Conservation (phyloP, 2,113 vertebrate genomes). For the Electrona antarctica region DNA sequence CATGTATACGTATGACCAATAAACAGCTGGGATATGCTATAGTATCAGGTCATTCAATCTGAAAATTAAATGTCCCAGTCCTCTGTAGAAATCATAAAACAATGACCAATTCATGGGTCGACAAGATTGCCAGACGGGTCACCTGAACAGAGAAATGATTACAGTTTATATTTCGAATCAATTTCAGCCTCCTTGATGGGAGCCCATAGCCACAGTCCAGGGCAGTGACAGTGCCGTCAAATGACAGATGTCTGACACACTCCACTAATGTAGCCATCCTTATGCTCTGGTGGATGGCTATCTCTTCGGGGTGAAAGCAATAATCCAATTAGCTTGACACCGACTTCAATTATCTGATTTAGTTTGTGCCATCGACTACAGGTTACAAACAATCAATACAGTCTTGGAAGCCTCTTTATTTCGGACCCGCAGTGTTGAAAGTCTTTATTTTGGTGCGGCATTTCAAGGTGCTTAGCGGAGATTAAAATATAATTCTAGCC, state of each 20-base stretch:
- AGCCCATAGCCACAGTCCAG: slow-evolving; percentile 7
- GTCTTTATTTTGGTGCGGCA: slow-evolving; percentile 23
- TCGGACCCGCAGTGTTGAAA: slow-evolving; percentile 48
- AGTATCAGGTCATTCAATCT: not conserved
- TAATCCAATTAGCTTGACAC: slow-evolving; percentile 84
- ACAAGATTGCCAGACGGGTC: slow-evolving; percentile 27
- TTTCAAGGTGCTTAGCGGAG: slow-evolving; percentile 22
- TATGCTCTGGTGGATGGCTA: slow-evolving; percentile 46
- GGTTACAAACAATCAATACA: slow-evolving; percentile 76
- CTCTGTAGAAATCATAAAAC: slow-evolving; percentile 23
- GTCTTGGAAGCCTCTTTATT: slow-evolving; percentile 70
- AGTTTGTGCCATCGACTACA: slow-evolving; percentile 78
- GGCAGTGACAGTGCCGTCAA: slow-evolving; percentile 25
- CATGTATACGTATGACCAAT: not conserved
- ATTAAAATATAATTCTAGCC: slow-evolving; percentile 5
- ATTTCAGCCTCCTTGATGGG: slow-evolving; percentile 44
- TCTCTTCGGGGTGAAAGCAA: slow-evolving; percentile 78
- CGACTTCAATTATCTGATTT: slow-evolving; percentile 85
- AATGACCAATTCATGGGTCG: not conserved
- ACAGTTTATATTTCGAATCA: slow-evolving; percentile 47
- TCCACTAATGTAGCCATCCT: slow-evolving; percentile 64
- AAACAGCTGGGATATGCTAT: slow-evolving; percentile 1
- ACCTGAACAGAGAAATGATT: slow-evolving; percentile 35
- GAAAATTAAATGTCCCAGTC: slow-evolving; percentile 11
- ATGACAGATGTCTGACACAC: slow-evolving; percentile 69